A percentile compares a stretch with the other conserved stretches of the same genome.
These are phyloP conservation scores for Exephanes ischioxanthus DNA, from an alignment of 2,888 invertebrate species.

Conservation along the genomic window DNA sequence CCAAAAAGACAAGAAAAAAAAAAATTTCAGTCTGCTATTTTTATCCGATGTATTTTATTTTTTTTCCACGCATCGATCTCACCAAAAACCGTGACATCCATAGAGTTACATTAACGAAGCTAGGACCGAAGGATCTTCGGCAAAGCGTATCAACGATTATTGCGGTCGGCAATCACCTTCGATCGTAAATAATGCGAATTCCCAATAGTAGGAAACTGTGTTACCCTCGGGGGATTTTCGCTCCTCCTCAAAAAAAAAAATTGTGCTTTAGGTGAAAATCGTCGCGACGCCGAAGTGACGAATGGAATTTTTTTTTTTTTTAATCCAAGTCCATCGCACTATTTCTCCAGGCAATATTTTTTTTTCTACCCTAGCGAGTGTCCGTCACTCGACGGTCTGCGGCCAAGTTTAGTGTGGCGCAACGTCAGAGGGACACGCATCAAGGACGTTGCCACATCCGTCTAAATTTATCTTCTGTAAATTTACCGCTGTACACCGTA, in stretches of 20 bases:
- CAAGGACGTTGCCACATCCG: conserved; percentile 64
- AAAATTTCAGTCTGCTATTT: not conserved
- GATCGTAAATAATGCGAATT: not conserved
- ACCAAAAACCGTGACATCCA: no score
- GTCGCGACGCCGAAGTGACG: not conserved
- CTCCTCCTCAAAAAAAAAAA: not conserved
- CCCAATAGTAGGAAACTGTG: not conserved
- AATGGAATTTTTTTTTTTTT: no score
- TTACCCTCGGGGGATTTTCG: not conserved
- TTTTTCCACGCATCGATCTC: no score
- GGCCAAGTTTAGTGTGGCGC: conserved; percentile 5
- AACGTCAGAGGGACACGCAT: conserved; percentile 38
- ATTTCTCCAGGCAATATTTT: not conserved
- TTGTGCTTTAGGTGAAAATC: not conserved
- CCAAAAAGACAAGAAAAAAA: not conserved
- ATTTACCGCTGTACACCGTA: conserved; percentile 13
- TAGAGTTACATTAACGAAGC: no score
- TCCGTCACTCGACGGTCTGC: conserved; percentile 6
- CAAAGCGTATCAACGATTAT: not conserved
- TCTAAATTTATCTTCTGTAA: conserved; percentile 66
- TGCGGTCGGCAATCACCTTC: not conserved
- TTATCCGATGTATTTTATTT: no score
- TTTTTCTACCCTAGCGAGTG: not conserved
- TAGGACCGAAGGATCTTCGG: no score
- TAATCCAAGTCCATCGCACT: not conserved